Evolutionary conservation across 2,888 invertebrate species (phyloP).

Genomic region (Trichogramma evanescens): DNA sequence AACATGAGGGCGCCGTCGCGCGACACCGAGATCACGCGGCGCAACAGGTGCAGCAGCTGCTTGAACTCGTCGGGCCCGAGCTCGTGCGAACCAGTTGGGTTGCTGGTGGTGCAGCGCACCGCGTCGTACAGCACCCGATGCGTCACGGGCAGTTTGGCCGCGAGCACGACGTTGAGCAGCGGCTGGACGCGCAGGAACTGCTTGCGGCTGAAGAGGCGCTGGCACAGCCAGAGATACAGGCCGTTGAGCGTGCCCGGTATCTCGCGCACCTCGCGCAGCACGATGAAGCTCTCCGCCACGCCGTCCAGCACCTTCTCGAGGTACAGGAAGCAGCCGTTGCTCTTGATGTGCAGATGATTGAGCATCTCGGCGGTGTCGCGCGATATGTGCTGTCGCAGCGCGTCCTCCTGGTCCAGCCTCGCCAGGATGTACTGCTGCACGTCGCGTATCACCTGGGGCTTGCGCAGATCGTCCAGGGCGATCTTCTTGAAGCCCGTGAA

Average conservation of each 20-base stretch:
- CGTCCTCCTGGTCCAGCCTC: conserved; percentile 81
- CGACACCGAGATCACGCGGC: conserved; percentile 59
- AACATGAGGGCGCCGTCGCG: conserved; percentile 60
- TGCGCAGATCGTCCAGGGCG: conserved; percentile 82
- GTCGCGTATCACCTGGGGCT: conserved; percentile 84
- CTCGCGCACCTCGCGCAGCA: conserved; percentile 81
- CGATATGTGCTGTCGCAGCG: conserved; percentile 80
- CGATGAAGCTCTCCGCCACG: conserved; percentile 87
- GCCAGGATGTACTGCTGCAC: conserved; percentile 92
- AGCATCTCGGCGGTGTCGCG: conserved; percentile 89
- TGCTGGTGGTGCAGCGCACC: conserved; percentile 67
- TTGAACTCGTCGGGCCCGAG: conserved; percentile 76
- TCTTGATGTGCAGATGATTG: conserved; percentile 91
- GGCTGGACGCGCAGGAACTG: conserved; percentile 80
- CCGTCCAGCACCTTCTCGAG: conserved; percentile 84
- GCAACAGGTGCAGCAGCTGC: conserved; percentile 67
- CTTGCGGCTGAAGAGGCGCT: conserved; percentile 82
- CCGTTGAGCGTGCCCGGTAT: conserved; percentile 95
- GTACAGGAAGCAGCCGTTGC: conserved; percentile 86
- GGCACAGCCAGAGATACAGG: conserved; percentile 89
- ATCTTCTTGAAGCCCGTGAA: conserved; percentile 87
- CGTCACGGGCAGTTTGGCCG: conserved; percentile 77
- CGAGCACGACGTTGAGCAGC: conserved; percentile 78
- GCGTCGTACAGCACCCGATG: conserved; percentile 76
- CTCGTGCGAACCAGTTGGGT: conserved; percentile 45